Percentiles rank a stretch among this genome's conserved stretches.
Evolutionary conservation across 2,113 vertebrate species (phyloP).

Genomic region (Gasterosteus nipponicus): DNA sequence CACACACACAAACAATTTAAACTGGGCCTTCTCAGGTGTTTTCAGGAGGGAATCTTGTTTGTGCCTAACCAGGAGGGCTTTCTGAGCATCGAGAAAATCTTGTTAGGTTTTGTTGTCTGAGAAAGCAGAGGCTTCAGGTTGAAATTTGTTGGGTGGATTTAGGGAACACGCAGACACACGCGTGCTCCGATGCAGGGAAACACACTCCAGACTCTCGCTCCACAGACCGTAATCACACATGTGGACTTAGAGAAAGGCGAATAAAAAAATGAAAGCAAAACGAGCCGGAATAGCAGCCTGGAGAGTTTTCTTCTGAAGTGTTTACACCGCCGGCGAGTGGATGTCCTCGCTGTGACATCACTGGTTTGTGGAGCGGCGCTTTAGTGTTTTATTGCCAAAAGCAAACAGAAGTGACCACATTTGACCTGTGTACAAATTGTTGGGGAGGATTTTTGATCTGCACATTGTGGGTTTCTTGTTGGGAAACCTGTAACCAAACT

Average conservation of each 20-base stretch:
- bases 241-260: background rate
- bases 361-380: background rate
- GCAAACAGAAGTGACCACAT: background rate
- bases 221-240: background rate
- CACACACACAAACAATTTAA: conserved; percentile 9
- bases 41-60: conserved; percentile 54
- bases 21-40: conserved; percentile 30
- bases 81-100: conserved; percentile 34
- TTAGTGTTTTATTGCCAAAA: background rate
- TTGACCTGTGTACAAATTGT: too few relatives aligned
- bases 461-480: too few relatives aligned
- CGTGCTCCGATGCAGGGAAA: conserved; percentile 17
- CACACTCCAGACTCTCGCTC: background rate
- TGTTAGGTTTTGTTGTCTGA: conserved; percentile 37
- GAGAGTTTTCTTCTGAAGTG: background rate
- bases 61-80: conserved; percentile 39
- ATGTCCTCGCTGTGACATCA: background rate
- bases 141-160: conserved; percentile 25
- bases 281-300: conserved; percentile 33
- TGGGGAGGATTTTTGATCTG: too few relatives aligned
- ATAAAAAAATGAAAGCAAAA: too few relatives aligned
- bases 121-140: conserved; percentile 38
- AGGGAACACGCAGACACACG: conserved; percentile 2
- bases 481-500: too few relatives aligned
- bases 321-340: background rate